Conservation (phyloP, 2,888 invertebrate genomes). For the Cephus runcator region DNA sequence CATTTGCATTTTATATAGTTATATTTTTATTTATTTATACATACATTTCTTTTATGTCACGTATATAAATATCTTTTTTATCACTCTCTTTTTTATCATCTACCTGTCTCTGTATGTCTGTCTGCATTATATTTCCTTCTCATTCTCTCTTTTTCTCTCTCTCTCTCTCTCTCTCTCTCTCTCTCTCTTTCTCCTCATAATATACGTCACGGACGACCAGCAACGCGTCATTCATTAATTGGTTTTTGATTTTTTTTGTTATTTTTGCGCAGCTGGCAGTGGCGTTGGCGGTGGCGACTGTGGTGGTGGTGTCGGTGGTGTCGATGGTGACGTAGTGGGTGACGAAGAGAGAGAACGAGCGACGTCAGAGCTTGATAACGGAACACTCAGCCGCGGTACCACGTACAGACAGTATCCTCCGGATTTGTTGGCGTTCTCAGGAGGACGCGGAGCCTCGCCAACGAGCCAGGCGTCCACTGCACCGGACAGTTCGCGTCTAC, state of each 20-base stretch:
- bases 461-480: constrained; percentile 83
- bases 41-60: too few relatives aligned
- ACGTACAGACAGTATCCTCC: constrained; percentile 77
- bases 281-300: constrained; percentile 47
- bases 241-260: constrained; percentile 46
- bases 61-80: not conserved
- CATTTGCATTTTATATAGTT: not conserved
- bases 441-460: constrained; percentile 65
- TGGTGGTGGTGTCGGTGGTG: constrained; percentile 31
- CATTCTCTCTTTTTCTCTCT: constrained; percentile 10
- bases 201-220: constrained; percentile 11
- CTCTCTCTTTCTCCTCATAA: constrained; percentile 21
- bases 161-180: constrained; percentile 11
- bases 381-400: constrained; percentile 69
- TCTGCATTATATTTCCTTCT: not conserved
- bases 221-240: constrained; percentile 31
- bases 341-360: constrained; percentile 29
- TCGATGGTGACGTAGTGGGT: constrained; percentile 58
- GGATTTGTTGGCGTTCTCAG: constrained; percentile 84
- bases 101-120: not conserved
- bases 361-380: constrained; percentile 62
- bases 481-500: constrained; percentile 76
- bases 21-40: too few relatives aligned
- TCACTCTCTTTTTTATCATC: not conserved
- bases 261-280: constrained; percentile 63